phyloP scores from a whole-genome alignment of 2,888 invertebrate species.

The Cataglyphis altisquamis region DNA sequence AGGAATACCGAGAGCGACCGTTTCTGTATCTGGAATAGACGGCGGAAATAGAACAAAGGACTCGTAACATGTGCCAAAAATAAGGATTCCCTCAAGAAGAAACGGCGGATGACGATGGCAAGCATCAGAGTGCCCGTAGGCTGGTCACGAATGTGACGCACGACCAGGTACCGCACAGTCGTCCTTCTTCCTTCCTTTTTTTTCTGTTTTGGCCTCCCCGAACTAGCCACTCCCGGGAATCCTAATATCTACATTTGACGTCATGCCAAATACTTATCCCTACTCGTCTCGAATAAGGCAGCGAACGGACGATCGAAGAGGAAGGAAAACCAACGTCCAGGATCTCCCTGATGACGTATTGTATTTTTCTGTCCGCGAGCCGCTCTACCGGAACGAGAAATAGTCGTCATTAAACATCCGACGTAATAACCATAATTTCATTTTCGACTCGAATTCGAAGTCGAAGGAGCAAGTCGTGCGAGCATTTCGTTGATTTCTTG shows the following conservation, averaged over 20 bases:
- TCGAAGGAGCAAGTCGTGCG: constrained; percentile 40
- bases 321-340: constrained; percentile 62
- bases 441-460: constrained; percentile 16
- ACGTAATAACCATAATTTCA: constrained; percentile 55
- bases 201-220: constrained; percentile 72
- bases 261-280: constrained; percentile 85
- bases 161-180: constrained; percentile 80
- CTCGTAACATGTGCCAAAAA: constrained; percentile 62
- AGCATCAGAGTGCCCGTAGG: constrained; percentile 77
- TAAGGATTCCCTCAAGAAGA: constrained; percentile 56
- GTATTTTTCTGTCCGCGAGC: constrained; percentile 46
- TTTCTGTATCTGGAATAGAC: constrained; percentile 42
- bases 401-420: constrained; percentile 66
- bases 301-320: constrained; percentile 64
- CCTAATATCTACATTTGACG: constrained; percentile 85
- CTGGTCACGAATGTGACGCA: constrained; percentile 85
- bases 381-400: constrained; percentile 19
- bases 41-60: constrained; percentile 34
- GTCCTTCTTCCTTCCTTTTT: constrained; percentile 68
- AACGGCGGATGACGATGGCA: constrained; percentile 66
- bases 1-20: constrained; percentile 34
- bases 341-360: constrained; percentile 70
- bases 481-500: neutral
- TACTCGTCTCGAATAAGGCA: constrained; percentile 83
- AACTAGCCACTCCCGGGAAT: constrained; percentile 80